Base-by-base conservation (phyloP, 2,797 vertebrate genomes). In the Enteromius argenteus region DNA sequence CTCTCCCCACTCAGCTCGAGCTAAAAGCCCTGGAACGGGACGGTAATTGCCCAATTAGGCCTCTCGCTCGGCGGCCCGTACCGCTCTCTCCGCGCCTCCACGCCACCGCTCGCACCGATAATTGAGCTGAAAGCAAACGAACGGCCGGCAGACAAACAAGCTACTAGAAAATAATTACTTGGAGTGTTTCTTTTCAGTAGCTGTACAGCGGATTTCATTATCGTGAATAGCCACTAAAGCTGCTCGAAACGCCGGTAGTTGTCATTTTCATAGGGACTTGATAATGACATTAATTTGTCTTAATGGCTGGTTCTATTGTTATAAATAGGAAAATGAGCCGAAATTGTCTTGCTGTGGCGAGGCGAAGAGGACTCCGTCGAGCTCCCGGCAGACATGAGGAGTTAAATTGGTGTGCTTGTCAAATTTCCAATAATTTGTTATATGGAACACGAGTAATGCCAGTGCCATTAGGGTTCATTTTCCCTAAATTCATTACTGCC, bases 211-310 rank as follows among this genome's bases (percentile, higher is more conserved):
- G 96, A 98, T 98, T 99, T 98, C 97, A 99, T 98, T 98, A 99
- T 99, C 96, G 96, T 99, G 97, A 99, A 99, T 97, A 97, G 97
- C 96, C 98, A 96, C 96, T 98, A 97, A 97, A 99, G 97, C 97
- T 97, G 97, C 97, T 97, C 92, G 94, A 97, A 98, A 98, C 96
- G 96, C 96, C 91, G 97, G 97, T 98, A 97, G 98, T 99, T 99
- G 97, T 99, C 97, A 98, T 99, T 99, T 99, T 99, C 98, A 99
- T 99, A 98, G 97, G 98, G 98, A 99, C 98, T 99, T 99, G 97
- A 99, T 99, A 99, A 99, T 99, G 97, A 99, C 98, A 97, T 99
- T 99, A 99, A 99, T 99, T 99, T 99, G 97, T 99, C 98, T 99
- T 99, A 99, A 99, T 99, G 98, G 98, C 95, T 97, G 95, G 96